Conservation (phyloP, 2,113 vertebrate genomes). For the Callorhinus ursinus region DNA sequence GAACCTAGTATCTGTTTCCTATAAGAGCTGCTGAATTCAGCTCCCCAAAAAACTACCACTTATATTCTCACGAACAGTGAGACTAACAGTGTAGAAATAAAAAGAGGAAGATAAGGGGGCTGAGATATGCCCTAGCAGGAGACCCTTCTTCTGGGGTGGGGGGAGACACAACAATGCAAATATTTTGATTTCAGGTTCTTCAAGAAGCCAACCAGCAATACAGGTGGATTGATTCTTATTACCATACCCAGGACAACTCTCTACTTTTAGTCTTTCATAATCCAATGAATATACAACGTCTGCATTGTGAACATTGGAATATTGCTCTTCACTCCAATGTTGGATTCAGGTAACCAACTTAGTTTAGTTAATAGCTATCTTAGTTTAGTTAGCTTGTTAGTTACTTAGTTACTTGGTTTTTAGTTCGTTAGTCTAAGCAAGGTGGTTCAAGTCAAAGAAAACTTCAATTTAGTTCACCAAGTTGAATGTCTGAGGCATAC, state of each 20-base stretch:
- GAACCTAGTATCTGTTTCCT: background rate
- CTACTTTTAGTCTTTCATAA: constrained; percentile 93
- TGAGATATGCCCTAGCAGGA: background rate
- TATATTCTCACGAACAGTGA: background rate
- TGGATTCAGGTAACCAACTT: constrained; percentile 91
- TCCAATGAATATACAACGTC: constrained; percentile 88
- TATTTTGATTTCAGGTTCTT: constrained; percentile 88
- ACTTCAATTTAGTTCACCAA: background rate
- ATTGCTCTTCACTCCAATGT: constrained; percentile 91
- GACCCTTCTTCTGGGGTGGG: background rate
- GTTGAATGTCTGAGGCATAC: background rate
- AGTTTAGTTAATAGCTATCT: background rate
- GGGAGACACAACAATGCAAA: background rate
- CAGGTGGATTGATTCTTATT: constrained; percentile 90
- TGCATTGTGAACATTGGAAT: constrained; percentile 90
- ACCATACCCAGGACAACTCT: constrained; percentile 88
- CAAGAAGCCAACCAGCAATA: constrained; percentile 88
- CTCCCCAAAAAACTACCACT: background rate
- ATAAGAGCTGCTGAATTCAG: background rate
- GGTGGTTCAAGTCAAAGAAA: background rate
- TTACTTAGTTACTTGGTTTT: background rate
- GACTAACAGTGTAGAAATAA: background rate
- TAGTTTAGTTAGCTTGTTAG: background rate
- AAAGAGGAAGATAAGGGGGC: rapidly evolving
- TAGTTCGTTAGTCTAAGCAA: background rate